These are phyloP conservation scores for Drosophila ochracea DNA, from an alignment of 2,888 invertebrate species.

Conservation along the genomic window DNA sequence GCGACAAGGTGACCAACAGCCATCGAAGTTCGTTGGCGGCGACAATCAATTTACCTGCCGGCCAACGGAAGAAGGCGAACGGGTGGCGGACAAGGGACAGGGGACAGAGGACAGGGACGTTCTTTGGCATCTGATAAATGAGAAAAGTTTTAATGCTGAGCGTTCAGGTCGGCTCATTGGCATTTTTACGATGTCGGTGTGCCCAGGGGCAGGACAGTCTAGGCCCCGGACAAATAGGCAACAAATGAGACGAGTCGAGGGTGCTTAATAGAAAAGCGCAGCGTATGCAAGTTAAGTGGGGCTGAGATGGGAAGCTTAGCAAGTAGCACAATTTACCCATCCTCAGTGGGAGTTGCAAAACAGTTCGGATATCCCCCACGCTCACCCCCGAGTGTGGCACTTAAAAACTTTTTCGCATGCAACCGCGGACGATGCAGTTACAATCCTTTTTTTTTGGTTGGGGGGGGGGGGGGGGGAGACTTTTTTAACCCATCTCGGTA, in stretches of 20 bases:
- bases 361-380: background rate
- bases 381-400: slow-evolving; percentile 60
- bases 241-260: slow-evolving; percentile 73
- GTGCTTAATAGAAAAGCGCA: slow-evolving; percentile 74
- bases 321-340: background rate
- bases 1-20: slow-evolving; percentile 71
- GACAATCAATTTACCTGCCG: slow-evolving; percentile 76
- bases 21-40: slow-evolving; percentile 69
- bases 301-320: background rate
- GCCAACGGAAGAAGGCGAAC: slow-evolving; percentile 12
- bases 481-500: background rate
- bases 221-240: slow-evolving; percentile 69
- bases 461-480: background rate
- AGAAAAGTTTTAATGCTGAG: slow-evolving; percentile 75
- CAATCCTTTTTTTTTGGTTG: slow-evolving; percentile 33
- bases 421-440: slow-evolving; percentile 66
- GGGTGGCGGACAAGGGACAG: background rate
- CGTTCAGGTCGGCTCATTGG: slow-evolving; percentile 77
- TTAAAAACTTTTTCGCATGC: slow-evolving; percentile 75
- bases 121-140: slow-evolving; percentile 69
- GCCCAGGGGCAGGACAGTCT: slow-evolving; percentile 13
- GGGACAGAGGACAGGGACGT: background rate
- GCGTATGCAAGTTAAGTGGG: slow-evolving; percentile 61
- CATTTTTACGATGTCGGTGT: slow-evolving; percentile 72
- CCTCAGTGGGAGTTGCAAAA: background rate